Base-by-base conservation (phyloP, 2,113 vertebrate genomes). In the Porphyrio hochstetteri region DNA sequence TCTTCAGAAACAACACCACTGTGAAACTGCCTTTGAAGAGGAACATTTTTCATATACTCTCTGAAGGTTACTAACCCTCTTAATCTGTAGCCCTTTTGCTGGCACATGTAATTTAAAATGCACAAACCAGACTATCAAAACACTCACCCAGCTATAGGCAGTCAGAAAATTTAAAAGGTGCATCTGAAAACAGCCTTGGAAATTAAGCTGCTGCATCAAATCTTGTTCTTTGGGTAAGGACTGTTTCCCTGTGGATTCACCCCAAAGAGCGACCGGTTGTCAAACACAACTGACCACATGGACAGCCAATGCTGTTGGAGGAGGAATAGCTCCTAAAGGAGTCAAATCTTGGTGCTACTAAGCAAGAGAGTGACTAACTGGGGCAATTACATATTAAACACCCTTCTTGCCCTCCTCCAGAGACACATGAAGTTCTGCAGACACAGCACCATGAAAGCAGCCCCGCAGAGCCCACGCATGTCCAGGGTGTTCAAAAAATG, bases 31-130 rank as follows among this genome's bases (percentile, higher is more conserved):
- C 84, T 95, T 94, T 93, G 88, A 96, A 96, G 75, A 81, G 61
- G 69, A 70, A 76, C 16, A 69, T 77, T 86, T 75, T 92, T 67
- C 36, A 25, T 67, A 84, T 13, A 74, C 60, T 70, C 52, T 92
- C 88, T 91, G 88, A 94, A 93, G 86, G 93, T 96, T 94, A 90
- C 59, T 31, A 92, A 82, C 40, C 79, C 95, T 92, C 88, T 88
- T 94, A 96, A 96, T 97, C 90, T 92, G 94, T 86, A 94, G 90
- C 86, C 77, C 82, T 92, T 94, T 82, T 90, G 83, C 90, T 91
- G 80, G 69, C 69, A 78, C 86, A 21, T 74, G 74, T 72, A 88
- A 92, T 96, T 94, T 92, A 84, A 95, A 94, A 96, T 97, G 71
- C 88, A 83, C 60, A 87, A 89, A 93, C 81, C 69, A 95, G 82